phyloP scores from a whole-genome alignment of 2,888 invertebrate species.

The Epirrhoe alternata region DNA sequence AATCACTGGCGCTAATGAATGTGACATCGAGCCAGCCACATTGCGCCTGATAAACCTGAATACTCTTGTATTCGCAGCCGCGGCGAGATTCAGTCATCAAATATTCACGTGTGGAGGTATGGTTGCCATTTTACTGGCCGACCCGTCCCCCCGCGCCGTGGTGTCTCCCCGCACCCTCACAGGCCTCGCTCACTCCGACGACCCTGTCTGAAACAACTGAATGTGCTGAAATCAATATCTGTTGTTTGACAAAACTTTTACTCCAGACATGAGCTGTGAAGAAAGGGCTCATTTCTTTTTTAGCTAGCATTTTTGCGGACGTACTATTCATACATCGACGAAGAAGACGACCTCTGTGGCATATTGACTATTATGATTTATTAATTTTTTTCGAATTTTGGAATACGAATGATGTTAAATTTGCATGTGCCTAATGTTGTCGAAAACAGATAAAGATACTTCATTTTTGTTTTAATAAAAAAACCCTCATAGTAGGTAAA shows the following conservation, averaged over 20 bases:
- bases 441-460: no score
- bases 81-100: conserved; percentile 81
- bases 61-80: conserved; percentile 65
- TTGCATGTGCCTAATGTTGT: no score
- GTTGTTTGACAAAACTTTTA: conserved; percentile 74
- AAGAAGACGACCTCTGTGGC: no score
- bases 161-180: conserved; percentile 45
- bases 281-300: not conserved
- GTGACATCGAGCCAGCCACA: conserved; percentile 51
- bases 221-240: conserved; percentile 82
- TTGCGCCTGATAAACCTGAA: conserved; percentile 57
- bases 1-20: conserved; percentile 56
- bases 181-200: conserved; percentile 61
- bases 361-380: no score
- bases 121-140: conserved; percentile 78
- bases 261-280: conserved; percentile 47
- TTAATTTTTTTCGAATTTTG: no score
- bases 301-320: no score
- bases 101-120: conserved; percentile 82
- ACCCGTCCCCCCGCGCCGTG: conserved; percentile 44
- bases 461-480: no score
- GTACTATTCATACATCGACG: no score
- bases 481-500: no score
- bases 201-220: conserved; percentile 79
- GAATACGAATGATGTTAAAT: no score